phyloP scores from a whole-genome alignment of 2,797 vertebrate species.

The Hafferia zeledoni region DNA sequence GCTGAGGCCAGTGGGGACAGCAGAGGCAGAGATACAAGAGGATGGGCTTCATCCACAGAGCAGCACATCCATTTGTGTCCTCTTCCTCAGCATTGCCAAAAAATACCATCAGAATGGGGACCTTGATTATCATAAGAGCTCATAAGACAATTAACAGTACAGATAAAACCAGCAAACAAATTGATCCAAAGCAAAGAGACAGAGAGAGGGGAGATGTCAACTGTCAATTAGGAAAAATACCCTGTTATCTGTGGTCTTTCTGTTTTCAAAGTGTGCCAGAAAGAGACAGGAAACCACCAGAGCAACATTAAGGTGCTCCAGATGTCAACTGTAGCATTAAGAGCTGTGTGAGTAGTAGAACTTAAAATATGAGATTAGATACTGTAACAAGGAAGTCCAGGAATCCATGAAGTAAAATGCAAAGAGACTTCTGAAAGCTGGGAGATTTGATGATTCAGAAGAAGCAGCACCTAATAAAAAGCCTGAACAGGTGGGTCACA shows the following conservation, averaged over 20 bases:
- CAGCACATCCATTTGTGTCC: background rate
- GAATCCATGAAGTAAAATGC: background rate
- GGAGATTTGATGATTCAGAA: background rate
- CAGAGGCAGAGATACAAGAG: background rate
- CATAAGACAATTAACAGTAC: conserved; percentile 10
- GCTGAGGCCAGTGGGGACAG: background rate
- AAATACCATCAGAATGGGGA: background rate
- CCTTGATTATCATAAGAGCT: conserved; percentile 1
- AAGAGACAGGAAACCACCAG: background rate
- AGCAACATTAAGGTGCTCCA: background rate
- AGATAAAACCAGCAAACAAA: background rate
- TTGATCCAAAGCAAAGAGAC: conserved; percentile 11
- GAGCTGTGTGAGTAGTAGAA: background rate
- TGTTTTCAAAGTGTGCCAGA: background rate
- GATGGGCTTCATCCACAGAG: background rate
- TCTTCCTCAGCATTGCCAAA: conserved; percentile 12
- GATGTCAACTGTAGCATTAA: background rate
- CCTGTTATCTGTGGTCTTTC: background rate
- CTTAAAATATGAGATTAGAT: background rate
- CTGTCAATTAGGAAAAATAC: conserved; percentile 5
- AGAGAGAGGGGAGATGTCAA: background rate
- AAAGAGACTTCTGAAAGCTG: background rate
- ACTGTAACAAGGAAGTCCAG: background rate
- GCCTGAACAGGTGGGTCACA: accelerated
- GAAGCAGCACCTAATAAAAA: background rate